Conservation (phyloP, 2,113 vertebrate species). For the Pollachius pollachius region DNA sequence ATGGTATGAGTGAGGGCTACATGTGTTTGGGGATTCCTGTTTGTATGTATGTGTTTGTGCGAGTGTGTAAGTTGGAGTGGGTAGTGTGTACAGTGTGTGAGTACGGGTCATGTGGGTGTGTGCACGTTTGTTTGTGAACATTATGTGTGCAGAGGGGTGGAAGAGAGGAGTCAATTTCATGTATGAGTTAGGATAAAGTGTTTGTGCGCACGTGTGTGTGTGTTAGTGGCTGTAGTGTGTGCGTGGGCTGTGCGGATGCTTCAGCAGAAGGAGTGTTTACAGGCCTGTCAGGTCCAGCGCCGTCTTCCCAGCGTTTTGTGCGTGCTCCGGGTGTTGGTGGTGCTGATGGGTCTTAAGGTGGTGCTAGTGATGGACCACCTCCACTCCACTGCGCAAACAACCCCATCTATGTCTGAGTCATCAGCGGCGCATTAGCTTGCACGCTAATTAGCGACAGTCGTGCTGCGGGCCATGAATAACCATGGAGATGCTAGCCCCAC, state of each 20-base stretch:
- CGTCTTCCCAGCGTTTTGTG: conserved; percentile 20
- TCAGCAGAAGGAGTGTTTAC: conserved; percentile 9
- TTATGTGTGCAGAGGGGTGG: no score
- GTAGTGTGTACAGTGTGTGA: no score
- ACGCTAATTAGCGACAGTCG: conserved; percentile 33
- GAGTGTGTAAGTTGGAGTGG: neutral
- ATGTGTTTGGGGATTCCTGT: no score
- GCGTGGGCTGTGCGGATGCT: no score
- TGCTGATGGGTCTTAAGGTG: no score
- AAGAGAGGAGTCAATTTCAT: no score
- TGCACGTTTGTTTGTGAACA: neutral
- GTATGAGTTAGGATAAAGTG: neutral
- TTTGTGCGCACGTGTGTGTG: neutral
- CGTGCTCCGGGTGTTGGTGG: no score
- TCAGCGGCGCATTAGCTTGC: conserved; percentile 32
- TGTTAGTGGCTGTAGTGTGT: no score
- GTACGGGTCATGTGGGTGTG: neutral
- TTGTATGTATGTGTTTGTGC: neutral
- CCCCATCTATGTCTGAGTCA: conserved; percentile 27
- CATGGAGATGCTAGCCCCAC: conserved; percentile 31
- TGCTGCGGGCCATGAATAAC: conserved; percentile 32
- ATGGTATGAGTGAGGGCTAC: no score
- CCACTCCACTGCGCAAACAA: conserved; percentile 46
- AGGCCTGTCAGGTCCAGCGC: conserved; percentile 54
- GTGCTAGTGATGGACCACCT: conserved; percentile 30